Evolutionary conservation across 2,888 invertebrate genomes (phyloP).

Genomic region (Poecilus cupreus): DNA sequence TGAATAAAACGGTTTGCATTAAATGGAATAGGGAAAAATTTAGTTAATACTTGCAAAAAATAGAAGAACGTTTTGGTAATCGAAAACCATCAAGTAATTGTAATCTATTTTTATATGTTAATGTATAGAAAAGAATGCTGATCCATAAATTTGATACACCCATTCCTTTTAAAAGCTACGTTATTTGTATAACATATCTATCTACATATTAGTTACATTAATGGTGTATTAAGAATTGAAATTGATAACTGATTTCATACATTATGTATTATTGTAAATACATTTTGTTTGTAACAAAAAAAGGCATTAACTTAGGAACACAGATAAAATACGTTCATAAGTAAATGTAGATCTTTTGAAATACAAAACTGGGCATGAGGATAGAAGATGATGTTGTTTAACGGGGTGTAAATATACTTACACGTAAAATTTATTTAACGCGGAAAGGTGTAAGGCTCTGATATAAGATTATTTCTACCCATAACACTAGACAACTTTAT

Average conservation of each 20-base stretch:
- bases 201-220: constrained; percentile 1
- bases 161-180: neutral
- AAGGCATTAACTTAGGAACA: neutral
- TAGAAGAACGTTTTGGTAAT: too few species aligned
- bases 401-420: constrained; percentile 21
- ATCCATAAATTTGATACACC: neutral
- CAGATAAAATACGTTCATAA: constrained; percentile 4
- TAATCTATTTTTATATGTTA: too few species aligned
- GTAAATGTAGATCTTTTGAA: neutral
- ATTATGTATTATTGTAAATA: neutral
- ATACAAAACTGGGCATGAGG: neutral
- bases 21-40: too few species aligned
- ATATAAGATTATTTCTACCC: constrained; percentile 24
- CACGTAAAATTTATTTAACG: constrained; percentile 8
- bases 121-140: neutral
- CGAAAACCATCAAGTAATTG: too few species aligned
- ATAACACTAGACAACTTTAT: constrained; percentile 9
- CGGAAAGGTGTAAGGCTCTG: constrained; percentile 9
- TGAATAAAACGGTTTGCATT: too few species aligned
- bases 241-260: neutral
- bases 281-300: neutral
- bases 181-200: neutral
- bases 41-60: too few species aligned
- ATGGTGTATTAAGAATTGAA: neutral
- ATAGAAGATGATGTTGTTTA: constrained; percentile 11